Conservation (phyloP, 2,797 vertebrate species). For the Lerista edwardsae region DNA sequence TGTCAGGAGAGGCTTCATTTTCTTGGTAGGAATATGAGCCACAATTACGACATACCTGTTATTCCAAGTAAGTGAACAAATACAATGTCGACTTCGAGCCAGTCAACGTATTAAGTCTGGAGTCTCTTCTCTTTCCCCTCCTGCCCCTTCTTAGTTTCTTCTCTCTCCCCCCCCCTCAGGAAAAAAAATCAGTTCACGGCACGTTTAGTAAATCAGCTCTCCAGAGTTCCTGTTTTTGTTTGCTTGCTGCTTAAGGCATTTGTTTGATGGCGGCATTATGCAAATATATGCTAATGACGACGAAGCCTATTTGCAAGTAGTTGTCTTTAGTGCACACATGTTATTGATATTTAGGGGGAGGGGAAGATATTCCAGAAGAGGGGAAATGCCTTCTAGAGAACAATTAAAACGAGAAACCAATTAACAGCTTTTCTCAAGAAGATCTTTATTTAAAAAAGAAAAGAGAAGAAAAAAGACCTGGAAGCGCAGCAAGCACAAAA, state of each 20-base stretch:
- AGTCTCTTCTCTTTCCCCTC: background rate
- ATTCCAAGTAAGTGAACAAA: background rate
- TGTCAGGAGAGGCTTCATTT: background rate
- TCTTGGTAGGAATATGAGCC: background rate
- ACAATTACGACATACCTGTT: background rate
- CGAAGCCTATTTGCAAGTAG: constrained; percentile 63
- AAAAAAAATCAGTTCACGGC: constrained; percentile 2
- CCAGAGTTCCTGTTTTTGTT: constrained; percentile 41
- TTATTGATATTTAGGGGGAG: constrained; percentile 64
- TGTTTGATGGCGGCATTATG: constrained; percentile 55
- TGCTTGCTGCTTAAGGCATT: constrained; percentile 37
- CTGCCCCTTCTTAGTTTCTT: background rate
- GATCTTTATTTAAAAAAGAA: background rate
- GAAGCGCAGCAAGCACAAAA: background rate
- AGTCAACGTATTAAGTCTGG: background rate
- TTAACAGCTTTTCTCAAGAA: constrained; percentile 12
- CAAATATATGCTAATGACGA: constrained; percentile 70
- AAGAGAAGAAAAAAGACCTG: background rate
- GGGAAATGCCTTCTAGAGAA: constrained; percentile 49
- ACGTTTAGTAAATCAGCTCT: constrained; percentile 28
- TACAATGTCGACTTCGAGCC: background rate
- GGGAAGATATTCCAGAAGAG: constrained; percentile 43
- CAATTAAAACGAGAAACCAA: background rate
- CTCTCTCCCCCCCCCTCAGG: no score
- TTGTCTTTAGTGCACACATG: constrained; percentile 57